Percentiles rank a stretch among this genome's conserved stretches.
Conservation (phyloP, 2,888 invertebrate genomes). For the Achlya flavicornis region DNA sequence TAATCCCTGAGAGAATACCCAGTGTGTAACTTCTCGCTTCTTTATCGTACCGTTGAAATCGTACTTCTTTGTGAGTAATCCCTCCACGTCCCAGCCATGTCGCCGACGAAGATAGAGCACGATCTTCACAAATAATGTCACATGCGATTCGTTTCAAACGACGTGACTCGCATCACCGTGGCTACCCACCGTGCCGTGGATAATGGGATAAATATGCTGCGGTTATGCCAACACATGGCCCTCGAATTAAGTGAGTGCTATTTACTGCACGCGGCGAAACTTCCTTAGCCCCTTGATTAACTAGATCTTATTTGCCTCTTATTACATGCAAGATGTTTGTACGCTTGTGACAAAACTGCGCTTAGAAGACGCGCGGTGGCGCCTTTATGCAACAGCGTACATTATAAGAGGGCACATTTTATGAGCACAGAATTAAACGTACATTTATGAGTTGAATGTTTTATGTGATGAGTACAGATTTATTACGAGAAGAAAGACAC, state of each 20-base stretch:
- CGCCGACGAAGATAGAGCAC: constrained; percentile 84
- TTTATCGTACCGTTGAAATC: constrained; percentile 82
- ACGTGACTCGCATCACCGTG: constrained; percentile 82
- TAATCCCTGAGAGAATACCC: constrained; percentile 75
- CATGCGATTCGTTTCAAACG: constrained; percentile 83
- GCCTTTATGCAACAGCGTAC: background rate
- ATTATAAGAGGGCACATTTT: background rate
- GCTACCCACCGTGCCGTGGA: constrained; percentile 76
- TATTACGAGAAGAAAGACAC: background rate
- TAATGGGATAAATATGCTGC: constrained; percentile 83
- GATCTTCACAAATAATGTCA: constrained; percentile 85
- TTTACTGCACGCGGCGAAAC: constrained; percentile 74
- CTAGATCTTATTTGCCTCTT: constrained; percentile 69
- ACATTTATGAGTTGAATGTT: constrained; percentile 20
- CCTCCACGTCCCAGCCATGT: constrained; percentile 81
- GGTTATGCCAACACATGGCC: constrained; percentile 81
- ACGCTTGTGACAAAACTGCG: constrained; percentile 20
- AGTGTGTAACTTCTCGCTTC: constrained; percentile 76
- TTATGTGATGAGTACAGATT: background rate
- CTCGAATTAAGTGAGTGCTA: constrained; percentile 80
- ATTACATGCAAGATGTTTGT: constrained; percentile 56
- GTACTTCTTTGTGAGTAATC: constrained; percentile 84
- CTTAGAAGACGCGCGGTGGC: constrained; percentile 20
- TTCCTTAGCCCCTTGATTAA: constrained; percentile 74
- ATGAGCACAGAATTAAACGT: constrained; percentile 19